Base-by-base conservation (phyloP, 2,113 vertebrate genomes). In the Strix uralensis region DNA sequence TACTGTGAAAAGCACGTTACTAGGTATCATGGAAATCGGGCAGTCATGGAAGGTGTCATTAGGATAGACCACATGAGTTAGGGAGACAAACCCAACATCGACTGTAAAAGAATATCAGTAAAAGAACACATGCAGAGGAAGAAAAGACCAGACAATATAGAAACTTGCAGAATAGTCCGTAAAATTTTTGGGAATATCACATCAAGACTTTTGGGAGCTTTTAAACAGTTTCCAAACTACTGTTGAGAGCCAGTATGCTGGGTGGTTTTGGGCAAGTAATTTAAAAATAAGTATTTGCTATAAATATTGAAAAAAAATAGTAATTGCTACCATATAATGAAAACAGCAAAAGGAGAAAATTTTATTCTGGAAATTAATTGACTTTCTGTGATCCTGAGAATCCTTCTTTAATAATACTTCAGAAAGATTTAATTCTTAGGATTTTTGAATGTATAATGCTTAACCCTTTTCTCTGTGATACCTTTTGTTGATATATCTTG, bases 61-160 rank as follows among this genome's bases (percentile, higher is more conserved):
- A 57, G 46, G 18, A 22, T 57, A 81, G 74, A 38, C 5, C 9
- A 9, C 9, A 7, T 36, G 34, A 85, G 11, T 42, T 77, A 65
- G 36, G 57, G n/a, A 59, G 34, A 14, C 40, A 88, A 82, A 75
- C 16, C 26, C 44, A 55, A 47, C 22, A n/a, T 58, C 0, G 4
- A 2, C 30, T 71, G 13, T 47, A 25, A 34, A 63, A 58, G 13
- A 69, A 1, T 32, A 40, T n/a, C 18, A 23, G 27, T 66, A 26
- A 61, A 59, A 78, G 46, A 49, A 32, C 16, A 9, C 0, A 2
- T 0, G 2, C n/a, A 58, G 10, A 15, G 23, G 38, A 1, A n/a
- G 66, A 77, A 77, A 75, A 16, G 52, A 58, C 2, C 22, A 65
- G 13, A 18, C 10, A 38, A 27, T 44, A 32, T 4, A 46, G 12